A percentile compares a stretch with the other conserved stretches of the same genome.
phyloP scores from a whole-genome alignment of 2,888 invertebrate genomes.

The Ctena decussata region DNA sequence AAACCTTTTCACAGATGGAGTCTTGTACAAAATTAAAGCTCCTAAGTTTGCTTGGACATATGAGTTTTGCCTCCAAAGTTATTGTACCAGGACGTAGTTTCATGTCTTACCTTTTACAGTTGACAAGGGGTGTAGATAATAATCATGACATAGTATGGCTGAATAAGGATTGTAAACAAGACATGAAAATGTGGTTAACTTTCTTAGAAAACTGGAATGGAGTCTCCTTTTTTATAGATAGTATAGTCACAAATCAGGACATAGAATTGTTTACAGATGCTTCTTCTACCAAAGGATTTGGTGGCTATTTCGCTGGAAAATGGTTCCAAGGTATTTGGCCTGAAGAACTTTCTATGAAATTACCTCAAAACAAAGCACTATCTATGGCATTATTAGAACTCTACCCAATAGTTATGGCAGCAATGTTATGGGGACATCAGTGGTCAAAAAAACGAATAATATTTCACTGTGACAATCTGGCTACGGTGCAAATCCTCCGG shows the following conservation, averaged over 20 bases:
- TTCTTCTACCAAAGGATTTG: not conserved
- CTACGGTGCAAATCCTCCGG: not conserved
- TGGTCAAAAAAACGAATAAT: constrained; percentile 13
- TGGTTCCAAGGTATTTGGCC: not conserved
- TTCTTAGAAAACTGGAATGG: not conserved
- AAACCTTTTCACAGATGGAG: constrained; percentile 6
- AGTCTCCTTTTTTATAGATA: too few relatives aligned
- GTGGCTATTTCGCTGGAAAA: not conserved
- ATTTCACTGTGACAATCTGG: constrained; percentile 28
- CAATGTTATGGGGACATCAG: constrained; percentile 8
- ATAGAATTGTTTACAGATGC: too few relatives aligned
- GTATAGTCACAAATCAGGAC: not conserved
- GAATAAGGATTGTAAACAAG: not conserved
- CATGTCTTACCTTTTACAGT: constrained; percentile 11
- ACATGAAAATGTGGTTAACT: too few relatives aligned
- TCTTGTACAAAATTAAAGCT: constrained; percentile 32
- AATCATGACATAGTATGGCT: not conserved
- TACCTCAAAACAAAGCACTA: not conserved
- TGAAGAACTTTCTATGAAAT: not conserved
- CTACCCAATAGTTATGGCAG: not conserved
- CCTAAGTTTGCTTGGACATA: constrained; percentile 28
- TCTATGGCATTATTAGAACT: not conserved
- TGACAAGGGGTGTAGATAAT: not conserved
- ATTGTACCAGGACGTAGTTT: too few relatives aligned
- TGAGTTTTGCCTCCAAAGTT: too few relatives aligned